phyloP scores from a whole-genome alignment of 2,113 vertebrate species.

The Urocolius indicus region DNA sequence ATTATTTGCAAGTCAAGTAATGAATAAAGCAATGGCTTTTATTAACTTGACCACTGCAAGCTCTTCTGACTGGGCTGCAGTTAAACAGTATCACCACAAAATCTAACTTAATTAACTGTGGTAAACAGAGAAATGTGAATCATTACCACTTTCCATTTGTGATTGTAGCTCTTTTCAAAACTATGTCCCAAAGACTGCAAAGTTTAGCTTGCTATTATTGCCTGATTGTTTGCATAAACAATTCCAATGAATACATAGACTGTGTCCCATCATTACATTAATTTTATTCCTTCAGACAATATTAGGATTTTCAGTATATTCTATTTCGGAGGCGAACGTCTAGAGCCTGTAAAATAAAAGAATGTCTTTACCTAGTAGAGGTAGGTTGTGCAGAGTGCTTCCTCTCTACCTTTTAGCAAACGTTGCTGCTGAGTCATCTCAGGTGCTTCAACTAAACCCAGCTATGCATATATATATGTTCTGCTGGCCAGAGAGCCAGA shows the following conservation, averaged over 20 bases:
- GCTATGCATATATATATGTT: neutral
- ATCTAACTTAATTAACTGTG: neutral
- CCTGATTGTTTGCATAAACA: neutral
- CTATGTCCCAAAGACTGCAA: neutral
- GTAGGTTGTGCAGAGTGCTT: neutral
- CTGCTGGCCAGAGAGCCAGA: neutral
- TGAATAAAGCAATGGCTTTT: neutral
- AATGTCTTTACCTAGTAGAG: neutral
- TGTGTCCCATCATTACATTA: neutral
- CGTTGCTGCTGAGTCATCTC: neutral
- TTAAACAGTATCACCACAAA: neutral
- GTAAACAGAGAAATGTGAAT: neutral
- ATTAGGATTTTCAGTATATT: neutral
- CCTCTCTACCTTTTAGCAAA: neutral
- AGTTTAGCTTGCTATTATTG: neutral
- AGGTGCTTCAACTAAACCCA: neutral
- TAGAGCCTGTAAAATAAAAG: neutral
- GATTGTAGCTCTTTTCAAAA: neutral
- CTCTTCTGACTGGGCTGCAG: neutral
- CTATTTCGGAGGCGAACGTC: neutral
- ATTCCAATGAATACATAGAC: neutral
- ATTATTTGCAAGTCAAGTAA: neutral
- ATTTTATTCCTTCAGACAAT: neutral
- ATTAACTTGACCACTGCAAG: neutral
- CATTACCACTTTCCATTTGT: neutral